These are phyloP conservation scores for Tinea trinotella DNA, from an alignment of 2,888 invertebrate species.

Conservation along the genomic window DNA sequence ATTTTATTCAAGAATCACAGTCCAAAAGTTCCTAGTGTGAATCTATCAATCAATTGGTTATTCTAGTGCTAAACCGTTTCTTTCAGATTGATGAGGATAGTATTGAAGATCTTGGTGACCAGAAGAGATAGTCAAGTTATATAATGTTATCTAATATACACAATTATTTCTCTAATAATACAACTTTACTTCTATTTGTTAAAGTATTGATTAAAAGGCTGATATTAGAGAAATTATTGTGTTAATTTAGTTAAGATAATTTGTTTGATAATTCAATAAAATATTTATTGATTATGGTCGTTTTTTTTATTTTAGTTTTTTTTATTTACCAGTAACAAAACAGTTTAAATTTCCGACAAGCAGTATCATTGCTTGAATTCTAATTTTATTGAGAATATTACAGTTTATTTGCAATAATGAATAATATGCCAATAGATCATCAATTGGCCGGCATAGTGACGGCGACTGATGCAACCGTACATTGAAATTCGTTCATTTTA, in stretches of 20 bases:
- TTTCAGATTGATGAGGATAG: conserved; percentile 89
- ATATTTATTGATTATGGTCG: background rate
- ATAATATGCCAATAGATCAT: background rate
- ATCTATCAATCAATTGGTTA: no score
- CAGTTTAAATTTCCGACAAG: background rate
- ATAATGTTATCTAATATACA: conserved; percentile 5
- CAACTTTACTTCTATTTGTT: background rate
- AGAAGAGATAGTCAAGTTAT: conserved; percentile 80
- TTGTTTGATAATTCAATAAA: background rate
- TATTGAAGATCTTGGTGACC: conserved; percentile 93
- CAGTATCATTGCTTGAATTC: background rate
- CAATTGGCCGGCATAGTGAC: no score
- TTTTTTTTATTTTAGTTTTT: background rate
- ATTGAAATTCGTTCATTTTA: no score
- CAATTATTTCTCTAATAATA: conserved; percentile 12
- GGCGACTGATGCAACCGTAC: no score
- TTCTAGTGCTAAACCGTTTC: no score
- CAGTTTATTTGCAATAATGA: background rate
- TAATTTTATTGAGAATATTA: background rate
- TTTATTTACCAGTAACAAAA: no score
- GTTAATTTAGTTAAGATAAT: background rate
- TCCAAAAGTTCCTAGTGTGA: no score
- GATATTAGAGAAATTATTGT: conserved; percentile 15
- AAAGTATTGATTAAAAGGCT: background rate
- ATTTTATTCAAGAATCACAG: no score